Percentiles rank a stretch among this genome's conserved stretches.
These are phyloP conservation scores for Tetragonisca angustula DNA, from an alignment of 2,888 invertebrate species.

Conservation along the genomic window DNA sequence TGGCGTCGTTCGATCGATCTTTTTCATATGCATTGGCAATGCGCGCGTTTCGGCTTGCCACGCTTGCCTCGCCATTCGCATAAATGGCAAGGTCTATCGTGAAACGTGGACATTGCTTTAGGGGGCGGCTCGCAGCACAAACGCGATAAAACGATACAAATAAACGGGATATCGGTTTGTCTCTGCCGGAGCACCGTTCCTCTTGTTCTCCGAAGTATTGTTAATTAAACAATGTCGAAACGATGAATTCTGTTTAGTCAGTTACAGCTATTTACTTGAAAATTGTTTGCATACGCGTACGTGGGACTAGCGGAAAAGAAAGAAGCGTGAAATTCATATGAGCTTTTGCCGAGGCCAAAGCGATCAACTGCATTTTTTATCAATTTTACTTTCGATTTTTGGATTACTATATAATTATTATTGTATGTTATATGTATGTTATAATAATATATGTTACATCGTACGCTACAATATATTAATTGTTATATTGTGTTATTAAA, in stretches of 20 bases:
- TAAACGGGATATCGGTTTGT: conserved; percentile 7
- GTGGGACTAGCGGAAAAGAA: background rate
- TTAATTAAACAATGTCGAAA: background rate
- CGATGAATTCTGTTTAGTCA: background rate
- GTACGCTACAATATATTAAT: too few species aligned
- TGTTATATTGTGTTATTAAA: too few species aligned
- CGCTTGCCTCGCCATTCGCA: conserved; percentile 8
- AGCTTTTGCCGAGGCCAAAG: too few species aligned
- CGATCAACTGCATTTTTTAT: too few species aligned
- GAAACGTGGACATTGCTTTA: conserved; percentile 13
- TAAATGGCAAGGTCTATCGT: conserved; percentile 27
- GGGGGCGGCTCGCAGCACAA: background rate
- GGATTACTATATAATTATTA: too few species aligned
- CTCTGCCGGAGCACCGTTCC: too few species aligned
- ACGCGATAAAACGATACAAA: background rate
- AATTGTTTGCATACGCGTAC: background rate
- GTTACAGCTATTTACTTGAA: background rate
- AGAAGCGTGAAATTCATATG: too few species aligned
- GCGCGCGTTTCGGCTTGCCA: conserved; percentile 1
- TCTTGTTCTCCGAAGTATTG: background rate
- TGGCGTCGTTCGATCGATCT: conserved; percentile 46
- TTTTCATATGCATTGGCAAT: conserved; percentile 36
- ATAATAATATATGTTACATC: too few species aligned
- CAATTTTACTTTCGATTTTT: too few species aligned
- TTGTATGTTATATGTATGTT: too few species aligned